Evolutionary conservation across 2,888 invertebrate species (phyloP).

Genomic region (Platerodrilus igneus): DNA sequence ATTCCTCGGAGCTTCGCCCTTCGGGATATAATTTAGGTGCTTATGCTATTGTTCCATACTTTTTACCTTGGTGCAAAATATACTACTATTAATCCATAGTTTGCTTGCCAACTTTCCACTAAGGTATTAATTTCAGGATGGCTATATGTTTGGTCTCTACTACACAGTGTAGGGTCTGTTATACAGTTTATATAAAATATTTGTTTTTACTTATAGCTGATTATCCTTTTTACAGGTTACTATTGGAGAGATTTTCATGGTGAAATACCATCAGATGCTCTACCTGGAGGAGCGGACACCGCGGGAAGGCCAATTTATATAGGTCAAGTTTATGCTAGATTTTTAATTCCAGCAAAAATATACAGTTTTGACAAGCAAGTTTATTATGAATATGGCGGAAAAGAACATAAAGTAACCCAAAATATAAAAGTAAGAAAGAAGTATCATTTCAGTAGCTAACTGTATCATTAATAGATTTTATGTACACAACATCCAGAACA

Average conservation of each 20-base stretch:
- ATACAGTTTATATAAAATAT: too few species aligned
- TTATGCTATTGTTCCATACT: too few species aligned
- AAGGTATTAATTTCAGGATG: too few species aligned
- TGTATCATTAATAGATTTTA: conserved; percentile 9
- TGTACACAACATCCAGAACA: conserved; percentile 12
- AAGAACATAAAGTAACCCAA: conserved; percentile 2
- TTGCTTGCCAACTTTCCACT: too few species aligned
- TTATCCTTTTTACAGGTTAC: conserved; percentile 2
- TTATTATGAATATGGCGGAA: conserved; percentile 11
- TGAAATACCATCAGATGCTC: not conserved
- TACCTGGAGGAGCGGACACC: conserved; percentile 1
- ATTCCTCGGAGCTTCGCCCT: too few species aligned
- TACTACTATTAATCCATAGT: too few species aligned
- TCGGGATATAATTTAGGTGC: too few species aligned
- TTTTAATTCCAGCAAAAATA: conserved; percentile 14
- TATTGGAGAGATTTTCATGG: conserved; percentile 7
- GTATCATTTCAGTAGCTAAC: not conserved
- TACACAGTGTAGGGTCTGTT: too few species aligned
- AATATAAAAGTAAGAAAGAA: conserved; percentile 11
- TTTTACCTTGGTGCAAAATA: too few species aligned
- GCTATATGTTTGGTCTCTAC: too few species aligned
- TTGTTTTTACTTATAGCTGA: too few species aligned
- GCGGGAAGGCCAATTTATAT: conserved; percentile 4
- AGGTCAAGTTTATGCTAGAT: conserved; percentile 1
- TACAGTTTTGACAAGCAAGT: conserved; percentile 6